A percentile compares a stretch with the other conserved stretches of the same genome.
Conservation (phyloP, 1,140 invertebrate genomes). For the Drosophila seguyi region DNA sequence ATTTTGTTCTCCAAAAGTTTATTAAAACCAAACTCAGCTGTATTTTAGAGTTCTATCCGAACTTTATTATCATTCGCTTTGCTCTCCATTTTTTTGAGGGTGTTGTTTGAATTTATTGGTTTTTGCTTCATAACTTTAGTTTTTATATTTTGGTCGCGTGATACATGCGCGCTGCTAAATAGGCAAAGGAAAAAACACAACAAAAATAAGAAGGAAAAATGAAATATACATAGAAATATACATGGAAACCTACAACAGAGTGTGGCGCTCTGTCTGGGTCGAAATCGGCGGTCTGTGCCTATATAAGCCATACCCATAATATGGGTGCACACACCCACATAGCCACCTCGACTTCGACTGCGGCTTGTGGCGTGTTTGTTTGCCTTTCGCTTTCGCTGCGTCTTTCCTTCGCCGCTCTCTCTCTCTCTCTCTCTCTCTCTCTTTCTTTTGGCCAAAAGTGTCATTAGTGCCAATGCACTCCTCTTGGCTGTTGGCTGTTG, state of each 20-base stretch:
- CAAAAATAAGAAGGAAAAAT: neutral
- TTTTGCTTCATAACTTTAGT: constrained; percentile 49
- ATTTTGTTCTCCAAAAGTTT: neutral
- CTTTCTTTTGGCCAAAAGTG: constrained; percentile 40
- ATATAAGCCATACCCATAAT: constrained; percentile 9
- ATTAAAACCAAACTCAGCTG: constrained; percentile 3
- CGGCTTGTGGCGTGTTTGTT: constrained; percentile 70
- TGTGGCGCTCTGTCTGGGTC: constrained; percentile 51
- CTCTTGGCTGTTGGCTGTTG: constrained; percentile 36
- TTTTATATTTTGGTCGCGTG: constrained; percentile 57
- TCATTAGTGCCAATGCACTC: constrained; percentile 80
- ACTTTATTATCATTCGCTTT: constrained; percentile 45
- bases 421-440: too few species aligned
- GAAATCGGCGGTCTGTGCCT: constrained; percentile 35
- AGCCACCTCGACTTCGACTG: neutral
- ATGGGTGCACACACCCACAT: constrained; percentile 7
- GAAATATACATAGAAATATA: constrained; percentile 9
- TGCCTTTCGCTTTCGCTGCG: constrained; percentile 71
- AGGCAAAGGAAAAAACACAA: constrained; percentile 26
- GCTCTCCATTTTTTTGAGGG: constrained; percentile 23
- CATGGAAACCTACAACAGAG: constrained; percentile 6
- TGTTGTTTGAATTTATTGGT: constrained; percentile 66
- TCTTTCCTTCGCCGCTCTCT: constrained; percentile 30
- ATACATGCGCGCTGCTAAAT: constrained; percentile 56
- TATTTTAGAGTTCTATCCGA: constrained; percentile 37